Evolutionary conservation across 2,797 vertebrate genomes (phyloP), one percentile per base, ranked within the genome.

Genomic region (Parambassis ranga): DNA sequence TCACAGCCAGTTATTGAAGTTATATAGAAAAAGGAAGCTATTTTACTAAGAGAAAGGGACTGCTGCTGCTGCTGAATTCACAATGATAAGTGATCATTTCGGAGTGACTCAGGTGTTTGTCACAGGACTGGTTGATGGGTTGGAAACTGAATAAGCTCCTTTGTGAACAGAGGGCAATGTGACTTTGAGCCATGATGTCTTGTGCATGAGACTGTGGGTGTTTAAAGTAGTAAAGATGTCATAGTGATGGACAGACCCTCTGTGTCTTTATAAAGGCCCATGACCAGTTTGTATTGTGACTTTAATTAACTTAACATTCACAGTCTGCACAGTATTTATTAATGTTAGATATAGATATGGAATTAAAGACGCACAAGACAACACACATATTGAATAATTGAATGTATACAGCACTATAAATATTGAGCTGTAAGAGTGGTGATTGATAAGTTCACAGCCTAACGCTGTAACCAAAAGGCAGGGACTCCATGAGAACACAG

Each of bases 11-110:
- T 79, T 75, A 77, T 68, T 63, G 52, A 79, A 83, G 79, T 76
- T 74, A 81, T 55, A 78, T 62, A 73, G 76, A 82, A 77, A 59
- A 77, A 76, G 81, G 65, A 80, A 77, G 75, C 56, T 68, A 73
- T 82, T 82, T 81, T 77, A 59, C 67, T 60, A 23, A 73, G 82
- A 79, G 72, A 76, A 75, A 61, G 57, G 56, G 47, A 79, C 63
- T 10, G 57, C 52, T 26, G 55, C 63, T 10, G 57, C 52, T 26
- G 55, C 70, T 82, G 79, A 83, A 79, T 78, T 64, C 66, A 79
- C 69, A 76, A 66, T 77, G 73, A 78, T 60, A 37, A 69, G 67
- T 51, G 75, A 78, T 72, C 36, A 35, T 68, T 60, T 75, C 62
- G 61, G 76, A 84, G 68, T 76, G 80, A 84, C 59, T 46, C 56